Conservation (phyloP, 2,113 vertebrate genomes). For the Paradoxurus hermaphroditus region DNA sequence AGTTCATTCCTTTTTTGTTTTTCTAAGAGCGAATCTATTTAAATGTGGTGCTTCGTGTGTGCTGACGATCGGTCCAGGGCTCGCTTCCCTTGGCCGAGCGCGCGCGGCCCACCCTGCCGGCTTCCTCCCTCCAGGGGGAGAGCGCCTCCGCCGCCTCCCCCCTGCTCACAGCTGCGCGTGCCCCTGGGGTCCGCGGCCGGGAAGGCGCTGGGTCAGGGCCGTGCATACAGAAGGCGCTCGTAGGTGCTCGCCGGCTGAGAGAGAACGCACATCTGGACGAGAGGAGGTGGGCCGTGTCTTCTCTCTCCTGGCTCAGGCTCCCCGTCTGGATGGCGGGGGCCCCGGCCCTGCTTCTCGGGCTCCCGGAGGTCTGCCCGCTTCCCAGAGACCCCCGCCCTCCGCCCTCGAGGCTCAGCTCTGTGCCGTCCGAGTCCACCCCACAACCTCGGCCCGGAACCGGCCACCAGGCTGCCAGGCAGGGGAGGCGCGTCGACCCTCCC, state of each 20-base stretch:
- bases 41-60: background rate
- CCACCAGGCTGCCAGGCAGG: background rate
- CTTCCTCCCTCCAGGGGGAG: background rate
- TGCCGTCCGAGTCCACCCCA: fast-evolving
- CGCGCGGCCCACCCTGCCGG: background rate
- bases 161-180: background rate
- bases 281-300: fast-evolving
- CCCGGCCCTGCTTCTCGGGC: background rate
- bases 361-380: too few species aligned
- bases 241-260: background rate
- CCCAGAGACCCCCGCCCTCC: too few species aligned
- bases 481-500: background rate
- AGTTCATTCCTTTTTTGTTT: background rate
- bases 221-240: fast-evolving
- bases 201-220: background rate
- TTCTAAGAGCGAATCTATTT: background rate
- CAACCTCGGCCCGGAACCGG: fast-evolving
- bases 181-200: background rate
- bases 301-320: background rate
- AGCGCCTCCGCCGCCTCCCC: fast-evolving
- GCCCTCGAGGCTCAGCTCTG: too few species aligned
- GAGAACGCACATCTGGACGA: fast-evolving
- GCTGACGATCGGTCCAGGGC: background rate
- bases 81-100: background rate
- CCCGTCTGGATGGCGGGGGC: fast-evolving